Base-by-base conservation (phyloP, 2,113 vertebrate genomes). In the Myxocyprinus asiaticus region DNA sequence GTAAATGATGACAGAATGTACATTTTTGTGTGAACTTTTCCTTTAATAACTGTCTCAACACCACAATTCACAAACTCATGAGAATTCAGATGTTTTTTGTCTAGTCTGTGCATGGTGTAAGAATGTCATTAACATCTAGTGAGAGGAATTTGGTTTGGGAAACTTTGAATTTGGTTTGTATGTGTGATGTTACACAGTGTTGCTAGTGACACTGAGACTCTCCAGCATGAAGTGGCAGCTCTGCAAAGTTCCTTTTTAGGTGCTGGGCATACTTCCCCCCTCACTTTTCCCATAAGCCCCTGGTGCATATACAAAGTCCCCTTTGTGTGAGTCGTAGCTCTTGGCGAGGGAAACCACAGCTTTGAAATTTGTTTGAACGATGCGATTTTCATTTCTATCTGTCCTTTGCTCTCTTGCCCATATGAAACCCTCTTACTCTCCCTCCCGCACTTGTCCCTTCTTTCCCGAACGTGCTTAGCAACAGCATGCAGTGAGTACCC, bases 351-450 rank as follows among this genome's bases (percentile, higher is more conserved):
- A 73, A 65, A 67, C 81, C 70, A 79, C 69, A 76, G 70, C 79
- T 71, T 85, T 79, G 67, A 86, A 86, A 85, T 51, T 77, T 76
- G 69, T 81, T 85, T 85, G 83, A 86, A 86, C 76, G 83, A 84
- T 86, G 83, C 9, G 71, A 85, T 83, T 86, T 86, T 85, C 81
- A 86, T 85, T 85, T 84, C 79, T 77, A 59, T 83, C 80, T 81
- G 77, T 83, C 59, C 70, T 69, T 33, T 33, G 48, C 64, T n/a
- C n/a, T 51, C 68, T 82, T 62, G 48, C 64, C 72, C 67, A 58
- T 85, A 78, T 71, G 83, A 79, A 78, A 61, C 59, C 17, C 78
- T 67, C 17, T 7, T 56, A 11, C 47, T 75, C 43, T 82, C 74
- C 56, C 6, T 79, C 53, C 56, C 51, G 47, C 8, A 0, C 68